Base-by-base conservation (phyloP, 2,113 vertebrate species). In the Pterocles gutturalis region DNA sequence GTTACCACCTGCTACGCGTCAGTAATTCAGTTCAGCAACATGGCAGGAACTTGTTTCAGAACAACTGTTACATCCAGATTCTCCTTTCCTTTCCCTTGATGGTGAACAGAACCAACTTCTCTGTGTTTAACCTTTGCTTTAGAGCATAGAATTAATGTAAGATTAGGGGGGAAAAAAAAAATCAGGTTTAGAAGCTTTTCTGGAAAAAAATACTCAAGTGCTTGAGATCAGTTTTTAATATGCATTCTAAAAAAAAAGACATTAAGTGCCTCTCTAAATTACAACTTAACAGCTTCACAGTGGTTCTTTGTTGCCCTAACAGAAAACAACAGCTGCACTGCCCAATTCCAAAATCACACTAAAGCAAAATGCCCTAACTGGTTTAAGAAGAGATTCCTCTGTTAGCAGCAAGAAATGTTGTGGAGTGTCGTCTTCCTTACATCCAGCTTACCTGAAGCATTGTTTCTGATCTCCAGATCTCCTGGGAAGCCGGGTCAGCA, bases 401-500 rank as follows among this genome's bases (percentile, higher is more conserved):
- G 53, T 18, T 36, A 65, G 58, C 45, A 78, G 48, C 49, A 82
- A 51, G 65, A 75, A 87, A 15, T 3, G 9, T 3, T 36, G 29
- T 29, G 51, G 14, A 22, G 4, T 1, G 0, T 79, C 57, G 57
- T 38, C 17, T 21, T 70, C 31, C 77, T 61, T 33, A 22, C 72
- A 41, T 33, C 12, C 18, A 60, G 33, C 20, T 58, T 60, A 99
- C 98, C 96, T 99, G 99, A 8, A 99, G 93, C 54, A 99, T 95
- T 0, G 99, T 99, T 89, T 99, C 99, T 0, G 99, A 99, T 33
- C 99, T 98, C 99, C 99, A 99, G 98, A 99, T 99, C 95, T 99
- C 99, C 91, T 99, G 99, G 49, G 99, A 99, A 16, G 99, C 98
- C 0, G 99, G 99, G 94, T 99, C 99, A 41, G 99, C 99, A 0